Percentiles rank a stretch among this genome's conserved stretches.
phyloP scores from a whole-genome alignment of 2,113 vertebrate genomes.

The Urocynchramus pylzowi region DNA sequence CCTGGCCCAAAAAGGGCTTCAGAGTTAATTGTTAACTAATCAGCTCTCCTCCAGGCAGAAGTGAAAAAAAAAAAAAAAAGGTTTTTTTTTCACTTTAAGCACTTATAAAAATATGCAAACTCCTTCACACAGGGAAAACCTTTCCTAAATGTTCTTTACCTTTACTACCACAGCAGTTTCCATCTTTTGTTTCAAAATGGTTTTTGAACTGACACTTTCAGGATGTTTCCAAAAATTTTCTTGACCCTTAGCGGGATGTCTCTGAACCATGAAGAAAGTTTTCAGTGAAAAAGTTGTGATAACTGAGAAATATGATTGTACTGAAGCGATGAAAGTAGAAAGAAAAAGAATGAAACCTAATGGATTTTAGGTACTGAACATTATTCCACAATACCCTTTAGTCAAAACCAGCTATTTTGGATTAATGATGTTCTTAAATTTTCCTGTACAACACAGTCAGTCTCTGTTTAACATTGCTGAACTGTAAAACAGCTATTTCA shows the following conservation, averaged over 20 bases:
- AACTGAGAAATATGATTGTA: neutral
- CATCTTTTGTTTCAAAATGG: neutral
- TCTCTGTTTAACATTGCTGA: conserved; percentile 50
- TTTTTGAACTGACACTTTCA: neutral
- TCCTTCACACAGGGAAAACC: neutral
- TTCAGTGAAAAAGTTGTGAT: neutral
- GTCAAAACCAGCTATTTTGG: neutral
- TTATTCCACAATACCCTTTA: conserved; percentile 11
- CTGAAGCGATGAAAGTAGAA: neutral
- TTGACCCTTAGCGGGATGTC: neutral
- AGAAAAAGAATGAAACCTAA: neutral
- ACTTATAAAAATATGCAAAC: neutral
- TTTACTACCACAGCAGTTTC: neutral
- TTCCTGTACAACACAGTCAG: neutral
- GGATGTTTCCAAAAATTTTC: neutral
- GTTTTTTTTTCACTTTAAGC: neutral
- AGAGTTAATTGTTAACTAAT: neutral
- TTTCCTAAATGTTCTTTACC: neutral
- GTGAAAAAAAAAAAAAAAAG: neutral
- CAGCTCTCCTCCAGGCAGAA: neutral
- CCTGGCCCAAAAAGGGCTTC: neutral
- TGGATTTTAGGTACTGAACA: neutral
- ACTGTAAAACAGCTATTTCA: conserved; percentile 48
- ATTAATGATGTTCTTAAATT: conserved; percentile 31
- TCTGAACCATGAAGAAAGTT: neutral